Conservation (phyloP, 2,797 vertebrate species). For the Acrossocheilus wenchowensis region DNA sequence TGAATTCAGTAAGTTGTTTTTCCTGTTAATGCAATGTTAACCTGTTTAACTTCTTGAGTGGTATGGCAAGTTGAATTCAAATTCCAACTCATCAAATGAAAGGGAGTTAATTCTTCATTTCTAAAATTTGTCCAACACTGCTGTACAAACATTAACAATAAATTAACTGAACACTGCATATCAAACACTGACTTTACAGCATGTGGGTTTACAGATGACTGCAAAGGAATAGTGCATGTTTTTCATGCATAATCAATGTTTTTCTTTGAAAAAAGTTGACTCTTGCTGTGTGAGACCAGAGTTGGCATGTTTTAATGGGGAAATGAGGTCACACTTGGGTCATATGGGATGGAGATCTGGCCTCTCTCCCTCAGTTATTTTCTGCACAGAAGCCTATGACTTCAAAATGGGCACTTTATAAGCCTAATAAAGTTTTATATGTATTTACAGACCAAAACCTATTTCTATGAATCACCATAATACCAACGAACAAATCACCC, state of each 20-base stretch:
- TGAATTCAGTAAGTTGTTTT: neutral
- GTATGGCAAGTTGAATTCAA: neutral
- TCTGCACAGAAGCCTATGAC: slow-evolving; percentile 80
- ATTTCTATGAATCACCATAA: slow-evolving; percentile 70
- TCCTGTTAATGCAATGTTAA: neutral
- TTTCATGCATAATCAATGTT: slow-evolving; percentile 11
- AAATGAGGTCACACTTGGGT: slow-evolving; percentile 48
- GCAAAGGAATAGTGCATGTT: slow-evolving; percentile 7
- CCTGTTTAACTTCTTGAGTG: neutral
- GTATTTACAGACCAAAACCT: slow-evolving; percentile 70
- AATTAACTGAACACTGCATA: neutral
- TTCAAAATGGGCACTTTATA: slow-evolving; percentile 82
- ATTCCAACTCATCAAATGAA: neutral
- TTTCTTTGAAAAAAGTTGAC: slow-evolving; percentile 12
- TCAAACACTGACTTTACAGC: slow-evolving; percentile 4
- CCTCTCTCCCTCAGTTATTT: slow-evolving; percentile 8
- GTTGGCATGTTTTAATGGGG: slow-evolving; percentile 38
- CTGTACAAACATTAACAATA: slow-evolving; percentile 1
- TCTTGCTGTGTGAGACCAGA: slow-evolving; percentile 26
- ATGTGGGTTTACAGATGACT: slow-evolving; percentile 4
- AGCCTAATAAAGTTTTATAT: slow-evolving; percentile 86
- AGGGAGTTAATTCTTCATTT: neutral
- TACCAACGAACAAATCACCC: slow-evolving; percentile 58
- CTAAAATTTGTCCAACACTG: neutral
- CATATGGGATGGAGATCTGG: slow-evolving; percentile 31